A percentile compares a stretch with the other conserved stretches of the same genome.
Evolutionary conservation across 1,140 invertebrate genomes (phyloP).

Genomic region (Zaprionus lachaisei): DNA sequence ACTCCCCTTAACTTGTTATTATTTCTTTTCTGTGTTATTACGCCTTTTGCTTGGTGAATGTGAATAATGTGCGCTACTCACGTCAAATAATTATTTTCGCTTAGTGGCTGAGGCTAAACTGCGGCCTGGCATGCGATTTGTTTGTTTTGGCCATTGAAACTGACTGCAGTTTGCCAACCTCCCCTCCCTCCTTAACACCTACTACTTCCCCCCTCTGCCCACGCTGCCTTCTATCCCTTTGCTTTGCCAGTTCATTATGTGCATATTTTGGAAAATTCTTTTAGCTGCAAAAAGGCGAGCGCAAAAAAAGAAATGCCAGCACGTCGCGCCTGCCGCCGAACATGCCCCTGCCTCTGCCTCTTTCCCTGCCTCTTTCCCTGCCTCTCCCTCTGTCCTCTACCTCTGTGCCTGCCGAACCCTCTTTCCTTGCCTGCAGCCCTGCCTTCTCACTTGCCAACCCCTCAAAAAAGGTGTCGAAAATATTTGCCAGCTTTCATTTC

Average conservation of each 20-base stretch:
- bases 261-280: slow-evolving; percentile 61
- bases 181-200: background rate
- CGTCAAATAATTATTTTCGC: slow-evolving; percentile 83
- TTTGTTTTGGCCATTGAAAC: slow-evolving; percentile 56
- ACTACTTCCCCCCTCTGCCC: background rate
- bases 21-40: slow-evolving; percentile 52
- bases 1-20: slow-evolving; percentile 5
- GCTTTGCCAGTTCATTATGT: slow-evolving; percentile 70
- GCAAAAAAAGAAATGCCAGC: slow-evolving; percentile 63
- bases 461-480: slow-evolving; percentile 42
- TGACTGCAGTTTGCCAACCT: slow-evolving; percentile 25
- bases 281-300: slow-evolving; percentile 44
- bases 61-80: slow-evolving; percentile 81
- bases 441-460: background rate
- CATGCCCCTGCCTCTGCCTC: background rate
- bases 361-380: background rate
- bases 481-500: slow-evolving; percentile 48
- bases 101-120: slow-evolving; percentile 56
- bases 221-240: background rate
- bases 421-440: background rate
- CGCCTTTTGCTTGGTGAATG: slow-evolving; percentile 50
- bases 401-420: background rate
- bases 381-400: no score
- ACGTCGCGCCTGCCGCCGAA: slow-evolving; percentile 41
- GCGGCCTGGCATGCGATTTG: slow-evolving; percentile 77